Conservation (phyloP, 1,140 invertebrate species). For the Drosophila parvula region DNA sequence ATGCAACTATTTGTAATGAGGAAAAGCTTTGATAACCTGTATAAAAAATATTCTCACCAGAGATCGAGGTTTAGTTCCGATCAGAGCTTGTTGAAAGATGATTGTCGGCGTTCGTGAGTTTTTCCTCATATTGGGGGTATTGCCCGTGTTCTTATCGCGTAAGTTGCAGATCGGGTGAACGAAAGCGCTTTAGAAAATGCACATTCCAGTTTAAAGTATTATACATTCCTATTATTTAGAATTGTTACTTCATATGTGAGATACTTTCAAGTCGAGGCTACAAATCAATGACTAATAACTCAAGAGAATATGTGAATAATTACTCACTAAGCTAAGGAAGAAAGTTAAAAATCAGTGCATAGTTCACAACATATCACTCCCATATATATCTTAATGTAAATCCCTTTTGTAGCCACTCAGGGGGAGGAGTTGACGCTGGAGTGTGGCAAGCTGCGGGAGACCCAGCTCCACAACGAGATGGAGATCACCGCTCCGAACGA, state of each 20-base stretch:
- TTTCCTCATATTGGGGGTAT: conserved; percentile 5
- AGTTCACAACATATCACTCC: not conserved
- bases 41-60: not conserved
- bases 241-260: too few species aligned
- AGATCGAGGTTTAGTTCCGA: not conserved
- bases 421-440: not conserved
- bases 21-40: conserved; percentile 14
- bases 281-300: not conserved
- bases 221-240: too few species aligned
- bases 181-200: not conserved
- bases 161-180: conserved; percentile 5
- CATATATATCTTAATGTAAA: not conserved
- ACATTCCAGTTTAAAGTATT: not conserved
- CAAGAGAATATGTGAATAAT: not conserved
- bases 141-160: conserved; percentile 14
- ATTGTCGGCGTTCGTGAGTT: not conserved
- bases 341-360: not conserved
- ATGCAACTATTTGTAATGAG: not conserved
- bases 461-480: conserved; percentile 12
- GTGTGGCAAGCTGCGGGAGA: conserved; percentile 25
- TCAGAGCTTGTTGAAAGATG: conserved; percentile 6
- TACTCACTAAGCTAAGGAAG: not conserved
- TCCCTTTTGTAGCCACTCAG: not conserved
- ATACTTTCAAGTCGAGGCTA: not conserved
- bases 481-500: conserved; percentile 13